These are phyloP conservation scores for Apis dorsata DNA, from an alignment of 1,140 invertebrate species.

Conservation along the genomic window DNA sequence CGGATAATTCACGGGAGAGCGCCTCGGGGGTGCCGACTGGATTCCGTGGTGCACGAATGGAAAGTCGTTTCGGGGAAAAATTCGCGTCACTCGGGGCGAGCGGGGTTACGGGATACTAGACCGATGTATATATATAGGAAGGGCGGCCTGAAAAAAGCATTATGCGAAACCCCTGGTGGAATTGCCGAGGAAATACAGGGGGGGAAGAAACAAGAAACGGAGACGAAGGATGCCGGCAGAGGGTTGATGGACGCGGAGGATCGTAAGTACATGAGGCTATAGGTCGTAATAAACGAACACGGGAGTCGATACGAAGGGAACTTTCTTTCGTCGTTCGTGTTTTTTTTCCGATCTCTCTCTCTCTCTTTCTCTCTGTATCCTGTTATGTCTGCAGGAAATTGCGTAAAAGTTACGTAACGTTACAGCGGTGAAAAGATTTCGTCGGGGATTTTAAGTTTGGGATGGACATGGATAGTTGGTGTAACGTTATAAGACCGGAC, in stretches of 20 bases:
- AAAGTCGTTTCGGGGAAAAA: constrained; percentile 64
- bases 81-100: constrained; percentile 61
- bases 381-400: constrained; percentile 38
- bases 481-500: not conserved
- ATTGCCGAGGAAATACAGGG: constrained; percentile 45
- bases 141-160: constrained; percentile 59
- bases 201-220: not conserved
- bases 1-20: constrained; percentile 58
- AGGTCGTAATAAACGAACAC: constrained; percentile 37
- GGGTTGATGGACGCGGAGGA: constrained; percentile 9
- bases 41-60: constrained; percentile 55
- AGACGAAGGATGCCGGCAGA: not conserved
- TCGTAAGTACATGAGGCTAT: constrained; percentile 50
- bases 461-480: not conserved
- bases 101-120: constrained; percentile 39
- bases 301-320: constrained; percentile 29
- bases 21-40: constrained; percentile 55
- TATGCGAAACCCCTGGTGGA: constrained; percentile 56
- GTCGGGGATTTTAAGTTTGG: constrained; percentile 12
- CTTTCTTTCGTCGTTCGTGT: constrained; percentile 33
- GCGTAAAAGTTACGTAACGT: constrained; percentile 37
- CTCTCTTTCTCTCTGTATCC: not conserved
- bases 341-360: constrained; percentile 17
- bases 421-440: not conserved
- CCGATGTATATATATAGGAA: not conserved